Evolutionary conservation across 2,888 invertebrate species (phyloP), one percentile per base, ranked within the genome.

Genomic region (Rotaria magnacalcarata): DNA sequence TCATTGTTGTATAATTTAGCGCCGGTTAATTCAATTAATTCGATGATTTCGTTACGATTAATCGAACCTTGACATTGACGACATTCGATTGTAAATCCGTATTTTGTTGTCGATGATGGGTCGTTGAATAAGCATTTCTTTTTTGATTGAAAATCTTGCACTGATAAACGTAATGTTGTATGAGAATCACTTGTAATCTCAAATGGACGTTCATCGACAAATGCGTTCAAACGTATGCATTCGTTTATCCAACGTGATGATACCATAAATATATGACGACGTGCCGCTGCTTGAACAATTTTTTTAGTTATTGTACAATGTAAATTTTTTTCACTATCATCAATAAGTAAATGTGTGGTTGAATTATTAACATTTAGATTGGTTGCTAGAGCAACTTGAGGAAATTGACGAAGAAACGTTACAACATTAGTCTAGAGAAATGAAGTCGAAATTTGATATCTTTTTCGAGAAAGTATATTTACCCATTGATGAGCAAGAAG

Each of bases 11-110:
- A 67, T 16, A 67, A 2, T 67, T 67, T 34, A 16, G 67, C 67
- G 34, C 67, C 67, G 34, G 34, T 19, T 34, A 67, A 41, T 41
- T 67, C 67, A 67, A 67, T 67, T 67, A 67, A 67, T 34, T 67
- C 67, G 19, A 67, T 34, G 14, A 67, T 19, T 67, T 67, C 67
- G 19, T 67, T 67, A 19, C 67, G 67, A 67, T 67, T 67, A 19
- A 67, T 67, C 11, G 67, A 67, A 67, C 67, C 67, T 34, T 67
- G 67, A 67, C 67, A 67, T 67, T 67, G 67, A 16, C 34, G 67
- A 67, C 67, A 67, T 67, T 67, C 67, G 11, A 67, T 67, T 14
- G 67, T 34, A 67, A 67, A 67, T 34, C 34, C 67, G 11, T 67
- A 34, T 16, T 0, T 67, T 16, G 6, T 34, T 67, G 0, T 21